Evolutionary conservation across 2,113 vertebrate genomes (phyloP), one percentile per base, ranked within the genome.

Genomic region (Notiomystis cincta): DNA sequence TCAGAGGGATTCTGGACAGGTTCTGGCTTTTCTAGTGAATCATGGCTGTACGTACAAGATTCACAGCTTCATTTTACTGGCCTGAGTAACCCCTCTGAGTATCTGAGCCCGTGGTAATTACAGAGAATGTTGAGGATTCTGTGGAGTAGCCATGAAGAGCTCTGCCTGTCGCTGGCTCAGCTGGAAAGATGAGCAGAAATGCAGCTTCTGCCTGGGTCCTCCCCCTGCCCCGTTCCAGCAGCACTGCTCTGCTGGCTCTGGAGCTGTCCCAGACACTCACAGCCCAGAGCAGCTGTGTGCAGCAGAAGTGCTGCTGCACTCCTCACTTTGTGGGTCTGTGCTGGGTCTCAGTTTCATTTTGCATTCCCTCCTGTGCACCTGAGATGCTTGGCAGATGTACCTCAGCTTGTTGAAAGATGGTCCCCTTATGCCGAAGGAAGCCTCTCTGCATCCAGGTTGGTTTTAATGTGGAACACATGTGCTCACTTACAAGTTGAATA

Each of bases 231-330:
- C 5, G 1, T 13, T 13, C 17, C 37, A 61, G 50, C 40, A 20
- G 45, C 25, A 2, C n/a, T 25, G 70, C 79, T 82, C 50, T 70
- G 10, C 25, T 44, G 0, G 0, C 31, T 44, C 42, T 1, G 15
- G 27, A 73, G n/a, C 65, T 0, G 0, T 42, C 56, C 50, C 22
- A 15, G 47, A 19, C 42, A 0, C 69, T 50, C 2, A 7, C 20
- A 70, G 80, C 47, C 23, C 47, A 13, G 45, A 25, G 31, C 8
- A 40, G 81, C 25, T 71, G 7, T 8, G 25, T 62, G n/a, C 27
- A 27, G 61, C 65, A 65, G 25, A 25, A 56, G 23, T 3, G 8
- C 23, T 76, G 50, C 91, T 24, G 31, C 50, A 13, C 0, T 6
- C 72, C 53, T 56, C 44, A 37, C 40, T 69, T 37, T 62, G 80